A percentile compares a stretch with the other conserved stretches of the same genome.
phyloP scores from a whole-genome alignment of 2,888 invertebrate species.

The Acleris sparsana region DNA sequence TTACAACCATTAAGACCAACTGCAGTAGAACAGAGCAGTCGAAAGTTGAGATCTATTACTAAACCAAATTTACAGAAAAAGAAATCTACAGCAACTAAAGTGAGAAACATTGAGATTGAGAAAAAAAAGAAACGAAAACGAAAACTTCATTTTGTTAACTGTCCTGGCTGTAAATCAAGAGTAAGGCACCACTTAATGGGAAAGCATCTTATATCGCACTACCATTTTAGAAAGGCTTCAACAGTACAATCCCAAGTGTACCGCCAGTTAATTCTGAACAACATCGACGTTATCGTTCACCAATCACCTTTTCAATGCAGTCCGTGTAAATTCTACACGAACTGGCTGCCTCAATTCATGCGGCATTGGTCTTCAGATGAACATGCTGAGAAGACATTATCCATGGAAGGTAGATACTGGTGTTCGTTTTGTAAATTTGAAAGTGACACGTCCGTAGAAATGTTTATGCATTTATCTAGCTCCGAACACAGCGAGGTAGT shows the following conservation, averaged over 20 bases:
- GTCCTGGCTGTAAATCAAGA: conserved; percentile 88
- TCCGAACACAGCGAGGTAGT: conserved; percentile 88
- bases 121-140: conserved; percentile 78
- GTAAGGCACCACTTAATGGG: conserved; percentile 88
- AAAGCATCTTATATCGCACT: conserved; percentile 93
- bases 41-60: conserved; percentile 66
- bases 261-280: conserved; percentile 87
- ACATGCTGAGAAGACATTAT: conserved; percentile 80
- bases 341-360: conserved; percentile 87
- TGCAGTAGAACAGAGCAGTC: conserved; percentile 53
- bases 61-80: conserved; percentile 57
- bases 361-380: conserved; percentile 88
- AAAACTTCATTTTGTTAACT: conserved; percentile 84
- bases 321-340: conserved; percentile 93
- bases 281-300: conserved; percentile 90
- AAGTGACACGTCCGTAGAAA: conserved; percentile 84
- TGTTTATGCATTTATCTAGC: conserved; percentile 87
- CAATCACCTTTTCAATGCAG: conserved; percentile 94
- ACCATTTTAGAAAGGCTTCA: conserved; percentile 90
- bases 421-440: conserved; percentile 90
- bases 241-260: conserved; percentile 82
- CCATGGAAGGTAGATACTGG: conserved; percentile 85
- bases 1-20: conserved; percentile 60
- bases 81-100: conserved; percentile 44
- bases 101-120: conserved; percentile 52